Evolutionary conservation across 1,140 invertebrate species (phyloP).

Genomic region (Rhagoletis pomonella): DNA sequence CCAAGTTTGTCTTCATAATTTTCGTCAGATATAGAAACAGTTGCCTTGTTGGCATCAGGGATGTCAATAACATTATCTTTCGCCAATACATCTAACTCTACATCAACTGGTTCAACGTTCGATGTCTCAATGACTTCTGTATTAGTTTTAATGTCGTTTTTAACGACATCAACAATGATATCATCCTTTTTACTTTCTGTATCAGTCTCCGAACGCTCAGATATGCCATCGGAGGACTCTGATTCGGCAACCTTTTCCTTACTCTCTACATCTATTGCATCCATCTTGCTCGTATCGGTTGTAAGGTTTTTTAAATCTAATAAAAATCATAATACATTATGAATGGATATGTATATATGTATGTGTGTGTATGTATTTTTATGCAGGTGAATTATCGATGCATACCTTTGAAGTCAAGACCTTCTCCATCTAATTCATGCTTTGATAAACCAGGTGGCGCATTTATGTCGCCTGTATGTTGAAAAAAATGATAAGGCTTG

Average conservation of each 20-base stretch:
- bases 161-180: neutral
- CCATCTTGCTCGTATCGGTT: conserved; percentile 52
- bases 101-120: neutral
- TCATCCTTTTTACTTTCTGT: conserved; percentile 45
- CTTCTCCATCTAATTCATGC: conserved; percentile 78
- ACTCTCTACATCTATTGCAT: conserved; percentile 59
- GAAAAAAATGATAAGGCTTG: conserved; percentile 98
- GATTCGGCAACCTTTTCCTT: conserved; percentile 64
- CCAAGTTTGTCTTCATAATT: conserved; percentile 57
- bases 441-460: conserved; percentile 88
- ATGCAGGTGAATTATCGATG: neutral
- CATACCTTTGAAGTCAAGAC: conserved; percentile 76
- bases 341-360: neutral
- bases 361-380: neutral
- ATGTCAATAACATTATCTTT: conserved; percentile 3
- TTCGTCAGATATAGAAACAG: conserved; percentile 61
- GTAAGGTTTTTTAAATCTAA: conserved; percentile 54
- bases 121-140: conserved; percentile 48
- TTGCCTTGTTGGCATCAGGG: conserved; percentile 49
- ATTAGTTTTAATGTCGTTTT: conserved; percentile 55
- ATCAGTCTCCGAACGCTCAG: conserved; percentile 39
- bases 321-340: neutral
- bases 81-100: neutral
- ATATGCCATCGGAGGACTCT: conserved; percentile 54
- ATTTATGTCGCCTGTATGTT: conserved; percentile 99